Conservation (phyloP, 1,140 invertebrate genomes). For the Campoletis sonorensis region DNA sequence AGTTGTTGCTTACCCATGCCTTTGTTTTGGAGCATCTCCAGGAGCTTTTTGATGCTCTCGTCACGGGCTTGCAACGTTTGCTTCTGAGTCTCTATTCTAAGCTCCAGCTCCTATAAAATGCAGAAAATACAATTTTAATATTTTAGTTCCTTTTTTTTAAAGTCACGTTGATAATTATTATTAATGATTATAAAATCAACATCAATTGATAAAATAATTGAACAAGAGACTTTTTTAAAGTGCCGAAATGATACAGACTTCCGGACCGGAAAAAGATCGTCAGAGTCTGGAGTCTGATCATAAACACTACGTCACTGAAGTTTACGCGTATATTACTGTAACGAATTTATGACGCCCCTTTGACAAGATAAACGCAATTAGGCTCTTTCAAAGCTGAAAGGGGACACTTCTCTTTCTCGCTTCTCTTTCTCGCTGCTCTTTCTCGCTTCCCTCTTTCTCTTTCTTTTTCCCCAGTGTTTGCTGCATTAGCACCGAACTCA, state of each 20-base stretch:
- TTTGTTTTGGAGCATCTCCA: slow-evolving; percentile 99
- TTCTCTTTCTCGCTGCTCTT: not conserved
- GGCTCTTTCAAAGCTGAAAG: slow-evolving; percentile 63
- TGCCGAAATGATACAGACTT: not conserved
- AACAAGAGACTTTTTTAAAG: not conserved
- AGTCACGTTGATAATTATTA: slow-evolving; percentile 44
- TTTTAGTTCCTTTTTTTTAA: not conserved
- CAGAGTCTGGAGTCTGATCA: not conserved
- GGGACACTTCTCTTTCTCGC: not conserved
- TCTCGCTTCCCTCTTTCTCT: not conserved
- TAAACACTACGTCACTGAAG: slow-evolving; percentile 43
- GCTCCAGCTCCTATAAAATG: slow-evolving; percentile 88
- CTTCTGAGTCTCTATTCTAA: slow-evolving; percentile 98
- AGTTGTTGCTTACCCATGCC: slow-evolving; percentile 89
- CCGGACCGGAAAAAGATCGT: slow-evolving; percentile 48
- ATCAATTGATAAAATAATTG: not conserved
- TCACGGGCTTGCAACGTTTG: slow-evolving; percentile 96
- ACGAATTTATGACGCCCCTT: slow-evolving; percentile 68
- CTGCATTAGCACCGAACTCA: not conserved
- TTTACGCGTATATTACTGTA: slow-evolving; percentile 58
- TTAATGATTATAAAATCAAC: not conserved
- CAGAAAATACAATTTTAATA: slow-evolving; percentile 57
- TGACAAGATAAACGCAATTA: slow-evolving; percentile 69
- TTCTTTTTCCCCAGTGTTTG: too few relatives aligned
- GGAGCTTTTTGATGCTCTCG: slow-evolving; percentile 98